phyloP scores from a whole-genome alignment of 2,113 vertebrate species.

The Campylomormyrus tamandua region DNA sequence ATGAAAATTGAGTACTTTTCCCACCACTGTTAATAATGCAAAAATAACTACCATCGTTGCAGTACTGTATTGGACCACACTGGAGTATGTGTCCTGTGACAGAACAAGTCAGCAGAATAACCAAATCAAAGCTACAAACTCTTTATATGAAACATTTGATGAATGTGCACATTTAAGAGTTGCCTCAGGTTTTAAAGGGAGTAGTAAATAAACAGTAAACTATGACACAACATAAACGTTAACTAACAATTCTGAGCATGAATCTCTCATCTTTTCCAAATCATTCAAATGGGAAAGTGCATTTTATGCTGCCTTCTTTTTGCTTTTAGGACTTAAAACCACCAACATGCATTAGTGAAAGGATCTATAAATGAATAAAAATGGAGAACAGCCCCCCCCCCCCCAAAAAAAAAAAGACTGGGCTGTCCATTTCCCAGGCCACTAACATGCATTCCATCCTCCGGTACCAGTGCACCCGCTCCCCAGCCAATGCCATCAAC shows the following conservation, averaged over 20 bases:
- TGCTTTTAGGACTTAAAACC: background rate
- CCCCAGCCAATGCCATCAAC: constrained; percentile 1
- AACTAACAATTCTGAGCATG: background rate
- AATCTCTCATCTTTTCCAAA: background rate
- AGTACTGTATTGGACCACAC: background rate
- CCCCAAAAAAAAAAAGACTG: background rate
- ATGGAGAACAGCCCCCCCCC: background rate
- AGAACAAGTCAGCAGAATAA: background rate
- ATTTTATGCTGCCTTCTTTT: background rate
- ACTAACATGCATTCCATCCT: too few relatives aligned
- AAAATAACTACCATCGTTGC: background rate
- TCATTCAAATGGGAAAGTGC: background rate
- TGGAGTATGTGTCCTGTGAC: background rate
- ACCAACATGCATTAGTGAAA: constrained; percentile 6
- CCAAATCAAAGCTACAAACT: background rate
- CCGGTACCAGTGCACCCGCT: background rate
- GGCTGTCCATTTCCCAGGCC: background rate
- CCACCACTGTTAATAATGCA: background rate
- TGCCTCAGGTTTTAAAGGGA: background rate
- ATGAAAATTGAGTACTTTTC: background rate
- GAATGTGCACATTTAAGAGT: background rate
- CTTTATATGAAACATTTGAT: background rate
- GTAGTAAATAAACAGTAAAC: background rate
- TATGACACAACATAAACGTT: background rate
- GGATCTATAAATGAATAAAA: constrained; percentile 3